Evolutionary conservation across 2,888 invertebrate species (phyloP).

Genomic region (Drosophila multiciliata): DNA sequence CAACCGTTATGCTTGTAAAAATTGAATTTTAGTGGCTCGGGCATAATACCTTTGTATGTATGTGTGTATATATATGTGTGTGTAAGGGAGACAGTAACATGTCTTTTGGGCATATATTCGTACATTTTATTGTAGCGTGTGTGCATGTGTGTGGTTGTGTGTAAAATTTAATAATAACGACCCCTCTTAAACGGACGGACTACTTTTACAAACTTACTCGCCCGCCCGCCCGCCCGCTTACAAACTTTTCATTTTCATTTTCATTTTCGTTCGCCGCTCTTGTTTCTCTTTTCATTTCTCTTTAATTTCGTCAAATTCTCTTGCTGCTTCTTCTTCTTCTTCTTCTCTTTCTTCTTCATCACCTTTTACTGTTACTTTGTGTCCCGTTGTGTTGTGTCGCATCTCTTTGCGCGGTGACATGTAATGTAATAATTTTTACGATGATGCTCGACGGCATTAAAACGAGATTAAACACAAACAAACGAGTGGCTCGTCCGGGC

Average conservation of each 20-base stretch:
- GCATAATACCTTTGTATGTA: slow-evolving; percentile 49
- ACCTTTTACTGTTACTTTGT: slow-evolving; percentile 16
- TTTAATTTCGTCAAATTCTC: slow-evolving; percentile 19
- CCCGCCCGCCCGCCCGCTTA: slow-evolving; percentile 31
- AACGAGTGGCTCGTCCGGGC: slow-evolving; percentile 48
- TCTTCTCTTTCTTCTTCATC: slow-evolving; percentile 18
- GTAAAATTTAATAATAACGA: slow-evolving; percentile 79
- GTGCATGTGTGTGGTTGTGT: slow-evolving; percentile 41
- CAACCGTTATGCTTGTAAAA: slow-evolving; percentile 79
- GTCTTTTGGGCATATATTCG: slow-evolving; percentile 69
- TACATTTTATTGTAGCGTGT: slow-evolving; percentile 68
- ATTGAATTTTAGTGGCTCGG: slow-evolving; percentile 75
- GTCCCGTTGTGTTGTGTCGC: slow-evolving; percentile 31
- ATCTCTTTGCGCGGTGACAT: slow-evolving; percentile 71
- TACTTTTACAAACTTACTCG: too few species aligned
- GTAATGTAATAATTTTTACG: slow-evolving; percentile 79
- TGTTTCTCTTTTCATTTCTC: slow-evolving; percentile 13
- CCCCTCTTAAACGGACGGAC: slow-evolving; percentile 70
- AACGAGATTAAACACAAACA: slow-evolving; percentile 80
- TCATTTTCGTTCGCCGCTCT: slow-evolving; percentile 21
- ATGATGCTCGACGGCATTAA: slow-evolving; percentile 80
- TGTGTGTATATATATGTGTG: slow-evolving; percentile 1
- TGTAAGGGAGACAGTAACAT: slow-evolving; percentile 38
- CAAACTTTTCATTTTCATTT: slow-evolving; percentile 45
- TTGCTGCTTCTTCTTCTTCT: slow-evolving; percentile 6